Conservation (phyloP, 2,888 invertebrate species). For the Tenthredo notha region DNA sequence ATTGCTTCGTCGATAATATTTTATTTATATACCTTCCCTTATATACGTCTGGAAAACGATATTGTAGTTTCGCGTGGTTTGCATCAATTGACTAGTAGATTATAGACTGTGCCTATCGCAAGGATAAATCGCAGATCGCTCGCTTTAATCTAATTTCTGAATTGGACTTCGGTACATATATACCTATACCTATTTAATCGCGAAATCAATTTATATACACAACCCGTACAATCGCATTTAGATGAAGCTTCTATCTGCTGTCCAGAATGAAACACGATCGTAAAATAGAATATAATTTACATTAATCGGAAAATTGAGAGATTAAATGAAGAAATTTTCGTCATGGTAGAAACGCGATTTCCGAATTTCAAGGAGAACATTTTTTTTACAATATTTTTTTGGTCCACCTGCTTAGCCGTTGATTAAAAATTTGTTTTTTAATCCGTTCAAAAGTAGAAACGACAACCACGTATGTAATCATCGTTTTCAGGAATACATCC, state of each 20-base stretch:
- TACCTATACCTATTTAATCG: background rate
- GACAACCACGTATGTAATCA: background rate
- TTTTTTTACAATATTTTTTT: background rate
- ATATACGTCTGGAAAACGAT: conserved; percentile 1
- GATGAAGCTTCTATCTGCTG: background rate
- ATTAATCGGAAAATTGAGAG: background rate
- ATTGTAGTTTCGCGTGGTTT: conserved; percentile 35
- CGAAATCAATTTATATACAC: background rate
- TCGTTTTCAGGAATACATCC: background rate
- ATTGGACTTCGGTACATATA: conserved; percentile 11
- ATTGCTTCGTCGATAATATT: conserved; percentile 28
- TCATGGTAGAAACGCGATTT: background rate
- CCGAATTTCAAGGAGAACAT: background rate
- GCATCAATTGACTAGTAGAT: conserved; percentile 39
- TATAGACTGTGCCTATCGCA: conserved; percentile 11
- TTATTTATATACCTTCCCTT: conserved; percentile 25
- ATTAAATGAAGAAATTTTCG: background rate
- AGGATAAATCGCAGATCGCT: background rate
- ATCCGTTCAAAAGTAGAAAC: background rate
- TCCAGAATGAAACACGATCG: background rate
- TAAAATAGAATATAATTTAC: background rate
- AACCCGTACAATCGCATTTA: background rate
- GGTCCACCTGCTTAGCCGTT: conserved; percentile 15
- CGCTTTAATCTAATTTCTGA: background rate
- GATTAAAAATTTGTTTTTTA: background rate